These are phyloP conservation scores for Carterocephalus palaemon DNA, from an alignment of 2,888 invertebrate species.

Conservation along the genomic window DNA sequence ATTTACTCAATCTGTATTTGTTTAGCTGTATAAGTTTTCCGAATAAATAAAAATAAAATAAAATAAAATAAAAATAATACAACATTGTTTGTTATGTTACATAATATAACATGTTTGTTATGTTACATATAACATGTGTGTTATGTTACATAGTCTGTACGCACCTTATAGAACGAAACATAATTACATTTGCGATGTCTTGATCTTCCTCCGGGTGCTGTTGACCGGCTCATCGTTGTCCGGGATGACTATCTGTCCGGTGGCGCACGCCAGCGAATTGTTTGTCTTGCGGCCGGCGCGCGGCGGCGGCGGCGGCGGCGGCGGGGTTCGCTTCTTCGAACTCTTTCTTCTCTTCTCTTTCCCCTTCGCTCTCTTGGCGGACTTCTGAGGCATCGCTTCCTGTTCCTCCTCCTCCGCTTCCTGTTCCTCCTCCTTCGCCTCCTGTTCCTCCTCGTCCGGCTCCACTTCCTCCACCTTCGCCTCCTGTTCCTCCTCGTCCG, in stretches of 20 bases:
- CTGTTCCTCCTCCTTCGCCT: conserved; percentile 63
- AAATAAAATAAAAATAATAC: too few relatives aligned
- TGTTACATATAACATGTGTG: too few relatives aligned
- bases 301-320: conserved; percentile 58
- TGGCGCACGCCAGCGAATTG: conserved; percentile 90
- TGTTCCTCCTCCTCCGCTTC: conserved; percentile 57
- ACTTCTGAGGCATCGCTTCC: conserved; percentile 65
- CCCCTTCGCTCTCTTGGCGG: conserved; percentile 51
- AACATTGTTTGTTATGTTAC: too few relatives aligned
- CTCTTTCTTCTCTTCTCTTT: conserved; percentile 64
- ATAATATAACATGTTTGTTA: too few relatives aligned
- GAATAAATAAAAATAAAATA: too few relatives aligned
- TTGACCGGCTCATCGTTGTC: conserved; percentile 66
- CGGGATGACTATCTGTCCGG: conserved; percentile 89
- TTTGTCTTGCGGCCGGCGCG: conserved; percentile 88
- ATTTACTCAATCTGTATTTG: too few relatives aligned
- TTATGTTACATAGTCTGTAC: too few relatives aligned
- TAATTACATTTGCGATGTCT: conserved; percentile 83
- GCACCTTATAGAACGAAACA: conserved; percentile 1
- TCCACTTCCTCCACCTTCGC: conserved; percentile 53
- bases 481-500: conserved; percentile 59
- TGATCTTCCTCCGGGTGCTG: conserved; percentile 77
- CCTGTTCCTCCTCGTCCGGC: conserved; percentile 56
- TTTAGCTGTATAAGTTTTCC: too few relatives aligned
- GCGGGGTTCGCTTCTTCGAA: conserved; percentile 63